Evolutionary conservation across 2,113 vertebrate species (phyloP), one percentile per base, ranked within the genome.

Genomic region (Falco punctatus): DNA sequence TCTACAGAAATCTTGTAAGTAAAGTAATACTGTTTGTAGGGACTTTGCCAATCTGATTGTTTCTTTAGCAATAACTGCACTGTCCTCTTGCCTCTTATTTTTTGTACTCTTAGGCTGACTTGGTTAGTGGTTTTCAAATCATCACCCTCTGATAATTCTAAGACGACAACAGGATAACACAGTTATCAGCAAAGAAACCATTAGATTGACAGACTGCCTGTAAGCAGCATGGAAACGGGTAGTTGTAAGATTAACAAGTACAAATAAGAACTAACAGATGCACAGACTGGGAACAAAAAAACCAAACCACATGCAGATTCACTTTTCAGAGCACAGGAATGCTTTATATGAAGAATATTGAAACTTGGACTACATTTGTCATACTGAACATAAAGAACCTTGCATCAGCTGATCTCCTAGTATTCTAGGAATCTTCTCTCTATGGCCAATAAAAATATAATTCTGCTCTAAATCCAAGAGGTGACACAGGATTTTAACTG

Each of bases 1-100:
- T 28, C 44, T 35, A 75, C 44, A 57, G 35, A 93, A 86, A 66
- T 93, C 86, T 84, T 93, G 3, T 57, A 86, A 92, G 83, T 66
- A 86, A 88, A 95, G 82, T 44, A 85, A 92, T 90, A 52, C 44
- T 94, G 33, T 77, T 90, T 42, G 58, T 35, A 87, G 40, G 33
- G 66, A 69, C 83, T 92, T 66, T 33, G 78, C 65, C 73, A 92
- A 82, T 87, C 52, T 49, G 59, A 77, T 54, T 79, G 23, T 81
- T 91, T 87, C 57, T 91, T 87, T 48, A 86, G 84, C 21, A 88
- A 20, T 46, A 90, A 92, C 46, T 77, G 24, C 38, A 51, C 59
- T 81, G 75, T 58, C 54, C 64, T 73, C 18, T 70, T 88, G 64
- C 51, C 58, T 92, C 40, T 71, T 71, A 85, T 11, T 75, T 86